These are phyloP conservation scores for Sternarchorhynchus goeldii DNA, from an alignment of 2,797 vertebrate species.

Conservation along the genomic window DNA sequence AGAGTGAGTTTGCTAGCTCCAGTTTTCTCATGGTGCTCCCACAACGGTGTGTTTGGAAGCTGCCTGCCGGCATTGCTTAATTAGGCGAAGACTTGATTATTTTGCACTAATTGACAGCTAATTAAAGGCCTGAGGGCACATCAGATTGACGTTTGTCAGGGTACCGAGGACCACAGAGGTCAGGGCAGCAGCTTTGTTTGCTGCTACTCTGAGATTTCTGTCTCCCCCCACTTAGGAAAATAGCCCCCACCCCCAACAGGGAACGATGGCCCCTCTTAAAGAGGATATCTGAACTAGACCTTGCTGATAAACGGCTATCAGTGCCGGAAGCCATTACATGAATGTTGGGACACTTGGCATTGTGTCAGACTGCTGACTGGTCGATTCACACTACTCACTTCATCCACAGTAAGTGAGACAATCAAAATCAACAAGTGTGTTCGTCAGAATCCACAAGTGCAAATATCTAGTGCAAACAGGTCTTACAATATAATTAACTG, in stretches of 20 bases:
- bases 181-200: slow-evolving; percentile 72
- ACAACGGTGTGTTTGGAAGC: slow-evolving; percentile 91
- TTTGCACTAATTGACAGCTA: slow-evolving; percentile 99
- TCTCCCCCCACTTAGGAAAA: slow-evolving; percentile 52
- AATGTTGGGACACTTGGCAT: slow-evolving; percentile 58
- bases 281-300: slow-evolving; percentile 53
- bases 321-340: slow-evolving; percentile 54
- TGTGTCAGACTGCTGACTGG: slow-evolving; percentile 58
- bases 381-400: slow-evolving; percentile 54
- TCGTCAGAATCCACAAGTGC: slow-evolving; percentile 36
- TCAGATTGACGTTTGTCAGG: slow-evolving; percentile 90
- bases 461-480: slow-evolving; percentile 25
- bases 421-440: slow-evolving; percentile 48
- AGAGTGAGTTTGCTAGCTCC: slow-evolving; percentile 84
- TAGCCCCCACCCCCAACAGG: slow-evolving; percentile 60
- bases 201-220: slow-evolving; percentile 46
- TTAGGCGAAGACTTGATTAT: slow-evolving; percentile 99
- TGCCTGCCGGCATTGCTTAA: slow-evolving; percentile 95
- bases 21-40: slow-evolving; percentile 91
- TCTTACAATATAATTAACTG: neutral
- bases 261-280: slow-evolving; percentile 60
- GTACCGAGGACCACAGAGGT: slow-evolving; percentile 80
- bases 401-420: slow-evolving; percentile 53
- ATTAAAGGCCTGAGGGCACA: slow-evolving; percentile 91
- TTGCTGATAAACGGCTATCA: slow-evolving; percentile 60